phyloP scores from a whole-genome alignment of 2,113 vertebrate species.

The Nannobrachium achirus region DNA sequence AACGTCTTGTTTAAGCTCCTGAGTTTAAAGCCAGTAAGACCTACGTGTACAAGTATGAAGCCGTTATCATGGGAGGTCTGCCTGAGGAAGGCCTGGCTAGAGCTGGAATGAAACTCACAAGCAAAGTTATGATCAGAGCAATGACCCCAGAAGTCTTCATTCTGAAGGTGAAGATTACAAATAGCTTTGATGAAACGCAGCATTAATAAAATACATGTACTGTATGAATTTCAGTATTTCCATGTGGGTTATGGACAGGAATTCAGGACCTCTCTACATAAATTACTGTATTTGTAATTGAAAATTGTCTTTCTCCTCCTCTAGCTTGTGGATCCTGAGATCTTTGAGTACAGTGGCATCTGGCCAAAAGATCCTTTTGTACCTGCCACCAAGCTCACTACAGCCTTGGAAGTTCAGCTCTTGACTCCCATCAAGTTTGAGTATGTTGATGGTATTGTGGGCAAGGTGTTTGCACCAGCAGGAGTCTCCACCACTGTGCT shows the following conservation, averaged over 20 bases:
- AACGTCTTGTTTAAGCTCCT: slow-evolving; percentile 67
- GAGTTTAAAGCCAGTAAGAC: slow-evolving; percentile 73
- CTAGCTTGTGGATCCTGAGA: slow-evolving; percentile 72
- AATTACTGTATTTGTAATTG: too few relatives aligned
- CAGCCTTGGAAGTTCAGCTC: slow-evolving; percentile 69
- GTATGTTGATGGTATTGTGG: slow-evolving; percentile 77
- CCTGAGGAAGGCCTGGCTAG: slow-evolving; percentile 80
- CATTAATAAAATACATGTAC: background rate
- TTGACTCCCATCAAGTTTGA: slow-evolving; percentile 79
- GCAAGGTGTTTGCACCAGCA: slow-evolving; percentile 77
- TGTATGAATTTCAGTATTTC: background rate
- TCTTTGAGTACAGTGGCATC: slow-evolving; percentile 78
- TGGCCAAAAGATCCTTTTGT: slow-evolving; percentile 75
- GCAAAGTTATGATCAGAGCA: slow-evolving; percentile 78
- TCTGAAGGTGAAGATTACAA: slow-evolving; percentile 76
- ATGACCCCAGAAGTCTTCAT: slow-evolving; percentile 41
- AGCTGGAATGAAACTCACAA: slow-evolving; percentile 73
- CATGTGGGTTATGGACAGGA: slow-evolving; percentile 57
- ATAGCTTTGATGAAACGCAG: background rate
- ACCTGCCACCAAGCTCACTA: slow-evolving; percentile 72
- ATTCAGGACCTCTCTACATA: too few relatives aligned
- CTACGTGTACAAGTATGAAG: slow-evolving; percentile 83
- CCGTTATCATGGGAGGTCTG: slow-evolving; percentile 77
- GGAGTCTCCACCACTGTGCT: slow-evolving; percentile 66
- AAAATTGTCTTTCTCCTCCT: slow-evolving; percentile 10